Evolutionary conservation across 2,888 invertebrate genomes (phyloP).

Genomic region (Lycocerus yunnanus): DNA sequence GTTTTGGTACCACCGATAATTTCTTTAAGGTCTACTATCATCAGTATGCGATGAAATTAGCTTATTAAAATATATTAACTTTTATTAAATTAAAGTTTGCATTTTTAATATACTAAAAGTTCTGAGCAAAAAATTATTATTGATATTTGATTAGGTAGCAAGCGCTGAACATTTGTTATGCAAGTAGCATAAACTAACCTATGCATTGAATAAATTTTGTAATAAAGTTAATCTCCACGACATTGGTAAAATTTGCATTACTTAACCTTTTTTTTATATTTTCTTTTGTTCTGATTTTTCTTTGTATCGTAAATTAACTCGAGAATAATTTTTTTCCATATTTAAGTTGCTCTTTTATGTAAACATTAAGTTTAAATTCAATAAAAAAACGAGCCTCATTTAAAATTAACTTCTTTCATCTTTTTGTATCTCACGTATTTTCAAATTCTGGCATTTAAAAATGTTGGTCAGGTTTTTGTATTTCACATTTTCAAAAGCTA

Average conservation of each 20-base stretch:
- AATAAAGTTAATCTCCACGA: background rate
- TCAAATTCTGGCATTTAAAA: background rate
- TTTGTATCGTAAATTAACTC: background rate
- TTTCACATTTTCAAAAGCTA: conserved; percentile 8
- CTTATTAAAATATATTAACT: background rate
- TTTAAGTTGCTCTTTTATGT: background rate
- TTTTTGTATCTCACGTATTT: background rate
- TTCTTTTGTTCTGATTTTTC: background rate
- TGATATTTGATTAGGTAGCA: too few species aligned
- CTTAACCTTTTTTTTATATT: background rate
- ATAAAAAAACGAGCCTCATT: background rate
- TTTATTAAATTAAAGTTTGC: background rate
- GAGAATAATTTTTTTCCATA: background rate
- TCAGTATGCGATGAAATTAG: background rate
- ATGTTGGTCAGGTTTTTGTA: conserved; percentile 13
- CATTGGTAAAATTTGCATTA: background rate
- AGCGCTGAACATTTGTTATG: too few species aligned
- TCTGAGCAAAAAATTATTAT: too few species aligned
- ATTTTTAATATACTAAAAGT: background rate
- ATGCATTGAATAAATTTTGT: background rate
- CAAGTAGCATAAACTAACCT: too few species aligned
- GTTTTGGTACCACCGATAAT: too few species aligned
- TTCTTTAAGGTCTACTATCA: too few species aligned
- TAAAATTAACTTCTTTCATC: background rate
- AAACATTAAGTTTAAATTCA: background rate